Evolutionary conservation across 1,140 invertebrate genomes (phyloP).

Genomic region (Anadara kagoshimensis): DNA sequence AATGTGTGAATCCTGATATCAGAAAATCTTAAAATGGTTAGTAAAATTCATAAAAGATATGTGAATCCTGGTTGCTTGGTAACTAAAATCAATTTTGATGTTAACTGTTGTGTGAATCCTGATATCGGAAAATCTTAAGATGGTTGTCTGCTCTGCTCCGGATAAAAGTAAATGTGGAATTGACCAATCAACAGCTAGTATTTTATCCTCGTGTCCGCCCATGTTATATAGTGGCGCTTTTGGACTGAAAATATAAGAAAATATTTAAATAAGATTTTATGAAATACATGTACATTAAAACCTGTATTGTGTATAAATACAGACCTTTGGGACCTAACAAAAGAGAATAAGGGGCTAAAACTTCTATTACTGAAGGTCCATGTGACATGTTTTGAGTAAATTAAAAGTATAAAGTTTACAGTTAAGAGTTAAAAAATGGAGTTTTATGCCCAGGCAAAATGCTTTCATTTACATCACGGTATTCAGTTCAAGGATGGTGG

Average conservation of each 20-base stretch:
- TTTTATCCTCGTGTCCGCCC: conserved; percentile 94
- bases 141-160: conserved; percentile 95
- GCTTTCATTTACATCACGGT: no score
- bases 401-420: no score
- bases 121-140: conserved; percentile 85
- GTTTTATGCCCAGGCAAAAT: no score
- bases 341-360: no score
- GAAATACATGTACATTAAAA: neutral
- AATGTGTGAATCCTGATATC: conserved; percentile 56
- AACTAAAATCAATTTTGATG: neutral
- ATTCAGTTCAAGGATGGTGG: no score
- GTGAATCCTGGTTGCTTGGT: no score
- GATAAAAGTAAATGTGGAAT: conserved; percentile 89
- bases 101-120: conserved; percentile 8
- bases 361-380: no score
- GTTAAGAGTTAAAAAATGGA: no score
- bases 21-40: conserved; percentile 93
- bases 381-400: no score
- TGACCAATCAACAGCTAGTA: conserved; percentile 95
- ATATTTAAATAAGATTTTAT: neutral
- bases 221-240: conserved; percentile 95
- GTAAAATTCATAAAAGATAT: no score
- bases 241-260: conserved; percentile 80
- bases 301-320: no score
- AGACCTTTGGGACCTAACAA: no score